Base-by-base conservation (phyloP, 2,888 invertebrate species). In the Phania funesta region DNA sequence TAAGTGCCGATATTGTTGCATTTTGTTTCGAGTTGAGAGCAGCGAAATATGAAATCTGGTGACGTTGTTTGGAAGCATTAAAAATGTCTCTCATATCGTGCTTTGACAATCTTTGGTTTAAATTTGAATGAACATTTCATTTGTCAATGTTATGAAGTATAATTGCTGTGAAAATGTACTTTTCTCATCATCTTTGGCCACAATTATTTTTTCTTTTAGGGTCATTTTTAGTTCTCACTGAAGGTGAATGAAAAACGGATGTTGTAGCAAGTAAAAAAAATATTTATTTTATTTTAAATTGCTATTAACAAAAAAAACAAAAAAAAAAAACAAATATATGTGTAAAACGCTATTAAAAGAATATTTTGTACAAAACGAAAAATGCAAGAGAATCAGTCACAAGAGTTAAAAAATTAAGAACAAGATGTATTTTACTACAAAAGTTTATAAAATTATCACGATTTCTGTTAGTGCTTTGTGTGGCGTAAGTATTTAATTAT, bases 381-480 rank as follows among this genome's bases (percentile, higher is more conserved):
- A 41, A 8, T 3, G 60, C 9, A n/a, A 52, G 20, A 5, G 16
- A 11, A 16, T 8, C 16, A 35, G 11, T 3, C 54, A n/a, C 3
- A 16, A 54, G 35, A 65, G 5, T 20, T 20, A 41, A 16, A 41
- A 3, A 29, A 24, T 7, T 26, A 60, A n/a, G 1, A 50, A 18
- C 5, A 83, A 83, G 83, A 87, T 87, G 88, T 85, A 87, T 76
- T 87, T 87, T 76, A 85, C 85, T 22, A 85, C 85, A 50, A 85
- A 86, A 29, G 82, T 85, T 52, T 83, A 88, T 48, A 85, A 86
- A 82, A 85, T 86, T 71, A 77, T 85, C 60, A 79, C 88, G 70
- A 86, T 86, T 84, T 77, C 85, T 62, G 84, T 87, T 74, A 88
- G 86, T 74, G 50, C 65, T 38, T 32, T 83, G 1, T 81, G 83